Evolutionary conservation across 2,888 invertebrate genomes (phyloP).

Genomic region (Heterodera filipjevi): DNA sequence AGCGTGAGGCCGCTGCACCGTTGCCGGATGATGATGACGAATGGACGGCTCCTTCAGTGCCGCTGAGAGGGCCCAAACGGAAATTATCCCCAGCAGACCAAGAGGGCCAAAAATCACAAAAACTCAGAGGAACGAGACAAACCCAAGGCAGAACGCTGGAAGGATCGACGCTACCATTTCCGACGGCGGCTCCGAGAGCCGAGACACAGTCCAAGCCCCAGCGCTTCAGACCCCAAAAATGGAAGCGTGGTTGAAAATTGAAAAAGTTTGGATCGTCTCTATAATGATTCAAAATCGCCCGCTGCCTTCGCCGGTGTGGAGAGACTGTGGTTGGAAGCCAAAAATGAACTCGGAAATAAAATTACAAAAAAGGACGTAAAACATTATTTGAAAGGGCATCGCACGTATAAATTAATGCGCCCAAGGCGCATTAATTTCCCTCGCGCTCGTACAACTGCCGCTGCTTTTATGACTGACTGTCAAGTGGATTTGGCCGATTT

Average conservation of each 20-base stretch:
- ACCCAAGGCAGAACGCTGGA: neutral
- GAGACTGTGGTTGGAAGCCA: neutral
- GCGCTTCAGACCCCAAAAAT: neutral
- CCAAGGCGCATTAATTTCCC: neutral
- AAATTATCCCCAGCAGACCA: neutral
- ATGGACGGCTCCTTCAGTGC: neutral
- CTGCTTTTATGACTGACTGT: constrained; percentile 22
- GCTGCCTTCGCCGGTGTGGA: constrained; percentile 20
- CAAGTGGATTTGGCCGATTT: constrained; percentile 26
- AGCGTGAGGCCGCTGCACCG: neutral
- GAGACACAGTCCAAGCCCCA: neutral
- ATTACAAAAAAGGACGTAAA: neutral
- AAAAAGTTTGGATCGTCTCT: neutral
- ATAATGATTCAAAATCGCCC: constrained; percentile 13
- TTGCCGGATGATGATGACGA: neutral
- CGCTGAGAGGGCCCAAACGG: neutral
- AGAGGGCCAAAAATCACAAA: neutral
- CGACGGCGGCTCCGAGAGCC: neutral
- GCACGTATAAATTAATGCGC: constrained; percentile 26
- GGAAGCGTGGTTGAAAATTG: neutral
- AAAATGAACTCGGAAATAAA: neutral
- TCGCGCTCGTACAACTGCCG: neutral
- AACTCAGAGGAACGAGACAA: neutral
- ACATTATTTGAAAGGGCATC: constrained; percentile 6
- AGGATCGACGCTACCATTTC: neutral